Evolutionary conservation across 2,888 invertebrate genomes (phyloP), one percentile per base, ranked within the genome.

Genomic region (Palloptera scutellata): DNA sequence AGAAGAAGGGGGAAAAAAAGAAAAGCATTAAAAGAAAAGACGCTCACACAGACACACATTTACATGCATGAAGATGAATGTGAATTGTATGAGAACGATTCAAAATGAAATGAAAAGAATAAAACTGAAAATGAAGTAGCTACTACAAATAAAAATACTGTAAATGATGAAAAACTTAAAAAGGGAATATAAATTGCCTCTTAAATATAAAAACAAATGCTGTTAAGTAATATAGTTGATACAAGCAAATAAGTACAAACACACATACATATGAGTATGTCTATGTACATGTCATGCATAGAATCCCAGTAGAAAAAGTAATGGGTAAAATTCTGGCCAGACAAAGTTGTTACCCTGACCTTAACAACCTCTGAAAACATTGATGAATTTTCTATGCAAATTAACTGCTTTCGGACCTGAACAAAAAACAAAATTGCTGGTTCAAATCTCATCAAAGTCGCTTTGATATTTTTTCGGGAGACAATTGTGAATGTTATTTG

Each of bases 111-210:
- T n/a, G 40, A 52, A 64, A 59, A 42, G 9, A 10, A 20, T n/a
- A 11, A 53, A 48, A 41, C n/a, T 30, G 40, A 57, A 41, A 1
- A 51, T 45, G 48, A 58, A 57, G 20, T 41, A 60, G 12, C 59
- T 41, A 42, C 11, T 40, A 43, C 11, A 19, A 30, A 65, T 51
- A 65, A 57, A 57, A 57, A 64, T 48, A 17, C 17, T 51, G 30
- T 64, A 64, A 30, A 30, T 30, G 30, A 64, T 64, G 51, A 57
- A 57, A 55, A 19, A 55, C 51, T 69, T 71, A 71, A 77, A 80
- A 83, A 83, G 78, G 78, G 82, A 83, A 83, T 83, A 81, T 83
- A 83, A 83, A 83, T 83, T 82, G 82, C 79, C 80, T 80, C 78
- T 83, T 83, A 83, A 83, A 79, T 80, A 78, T 77, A 79, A 76